These are phyloP conservation scores for Triplophysa rosa DNA, from an alignment of 2,113 vertebrate species.

Conservation along the genomic window DNA sequence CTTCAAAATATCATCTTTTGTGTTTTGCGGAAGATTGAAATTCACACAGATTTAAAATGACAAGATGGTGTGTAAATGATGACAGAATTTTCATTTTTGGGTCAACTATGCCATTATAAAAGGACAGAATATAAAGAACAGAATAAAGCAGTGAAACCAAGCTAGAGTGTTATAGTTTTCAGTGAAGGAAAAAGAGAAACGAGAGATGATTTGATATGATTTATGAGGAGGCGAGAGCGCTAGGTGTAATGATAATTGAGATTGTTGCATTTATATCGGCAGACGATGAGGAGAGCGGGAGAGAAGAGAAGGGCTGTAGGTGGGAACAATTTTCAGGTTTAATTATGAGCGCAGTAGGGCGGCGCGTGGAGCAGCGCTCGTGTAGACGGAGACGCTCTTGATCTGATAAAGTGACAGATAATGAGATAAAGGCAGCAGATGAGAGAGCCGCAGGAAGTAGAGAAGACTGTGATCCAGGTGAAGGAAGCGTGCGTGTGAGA, in stretches of 20 bases:
- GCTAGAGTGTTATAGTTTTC: conserved; percentile 64
- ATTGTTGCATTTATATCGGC: conserved; percentile 21
- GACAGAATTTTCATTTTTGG: too few species aligned
- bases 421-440: conserved; percentile 60
- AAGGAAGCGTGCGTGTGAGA: conserved; percentile 31
- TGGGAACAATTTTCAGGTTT: conserved; percentile 60
- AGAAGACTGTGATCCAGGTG: conserved; percentile 50
- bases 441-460: conserved; percentile 39
- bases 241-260: conserved; percentile 39
- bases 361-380: conserved; percentile 36
- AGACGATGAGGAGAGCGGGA: conserved; percentile 6
- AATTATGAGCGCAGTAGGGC: conserved; percentile 67
- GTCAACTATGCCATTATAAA: too few species aligned
- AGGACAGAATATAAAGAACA: background rate
- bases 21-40: too few species aligned
- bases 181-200: background rate
- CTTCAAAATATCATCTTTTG: too few species aligned
- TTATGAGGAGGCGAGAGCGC: conserved; percentile 13
- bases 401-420: conserved; percentile 67
- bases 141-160: conserved; percentile 8
- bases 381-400: conserved; percentile 60
- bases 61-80: too few species aligned
- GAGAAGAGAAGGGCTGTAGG: conserved; percentile 50
- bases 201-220: conserved; percentile 22
- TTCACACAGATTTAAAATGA: too few species aligned